Conservation (phyloP, 1,140 invertebrate species). For the Drosophila bocqueti region DNA sequence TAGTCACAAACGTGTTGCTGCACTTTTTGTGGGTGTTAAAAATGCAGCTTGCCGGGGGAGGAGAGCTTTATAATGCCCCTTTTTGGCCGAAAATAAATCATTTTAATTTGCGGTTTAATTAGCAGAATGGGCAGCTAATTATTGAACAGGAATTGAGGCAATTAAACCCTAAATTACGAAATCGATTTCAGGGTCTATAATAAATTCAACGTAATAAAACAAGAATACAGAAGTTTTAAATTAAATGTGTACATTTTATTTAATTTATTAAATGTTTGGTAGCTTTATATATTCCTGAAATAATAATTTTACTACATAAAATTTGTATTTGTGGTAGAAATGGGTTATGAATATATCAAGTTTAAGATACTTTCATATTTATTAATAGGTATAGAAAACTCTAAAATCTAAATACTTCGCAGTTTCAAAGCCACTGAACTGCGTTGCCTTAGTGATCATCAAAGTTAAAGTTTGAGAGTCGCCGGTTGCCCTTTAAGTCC, state of each 20-base stretch:
- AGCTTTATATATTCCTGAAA: too few relatives aligned
- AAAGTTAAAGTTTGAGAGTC: constrained; percentile 21
- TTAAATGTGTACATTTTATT: not conserved
- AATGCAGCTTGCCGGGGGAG: not conserved
- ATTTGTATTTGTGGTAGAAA: not conserved
- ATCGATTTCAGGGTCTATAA: not conserved
- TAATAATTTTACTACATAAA: too few relatives aligned
- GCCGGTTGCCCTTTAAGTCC: constrained; percentile 18
- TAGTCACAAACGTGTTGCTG: constrained; percentile 67
- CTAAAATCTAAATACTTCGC: not conserved
- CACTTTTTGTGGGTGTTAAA: constrained; percentile 47
- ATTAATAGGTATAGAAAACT: too few relatives aligned
- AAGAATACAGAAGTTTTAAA: too few relatives aligned
- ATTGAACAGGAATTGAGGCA: constrained; percentile 3
- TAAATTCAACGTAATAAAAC: not conserved
- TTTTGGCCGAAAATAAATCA: constrained; percentile 10
- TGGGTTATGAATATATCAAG: too few relatives aligned
- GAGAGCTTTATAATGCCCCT: not conserved
- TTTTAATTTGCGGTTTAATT: constrained; percentile 13
- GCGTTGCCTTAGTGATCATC: not conserved
- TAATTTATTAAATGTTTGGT: too few relatives aligned
- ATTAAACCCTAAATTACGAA: constrained; percentile 1
- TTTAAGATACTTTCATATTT: too few relatives aligned
- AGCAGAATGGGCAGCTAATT: constrained; percentile 2
- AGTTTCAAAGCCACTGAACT: not conserved